Percentiles rank a stretch among this genome's conserved stretches.
Conservation (phyloP, 2,113 vertebrate genomes). For the Zingel zingel region DNA sequence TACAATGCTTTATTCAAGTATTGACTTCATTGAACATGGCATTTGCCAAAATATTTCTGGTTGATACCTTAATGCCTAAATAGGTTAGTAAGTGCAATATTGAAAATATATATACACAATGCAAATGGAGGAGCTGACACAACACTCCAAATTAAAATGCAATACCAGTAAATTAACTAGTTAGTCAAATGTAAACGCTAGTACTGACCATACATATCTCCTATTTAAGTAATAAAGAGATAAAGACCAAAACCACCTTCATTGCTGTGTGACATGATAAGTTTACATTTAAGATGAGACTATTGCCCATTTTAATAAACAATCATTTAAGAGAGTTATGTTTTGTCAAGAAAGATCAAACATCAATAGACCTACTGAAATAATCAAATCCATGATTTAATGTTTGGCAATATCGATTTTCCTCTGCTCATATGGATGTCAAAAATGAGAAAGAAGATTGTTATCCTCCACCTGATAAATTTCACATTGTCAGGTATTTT, state of each 20-base stretch:
- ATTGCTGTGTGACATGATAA: neutral
- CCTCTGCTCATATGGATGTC: neutral
- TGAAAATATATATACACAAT: neutral
- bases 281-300: neutral
- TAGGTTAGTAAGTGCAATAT: neutral
- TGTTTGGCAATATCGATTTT: neutral
- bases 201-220: neutral
- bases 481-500: neutral
- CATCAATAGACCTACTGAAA: neutral
- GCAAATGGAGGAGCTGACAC: neutral
- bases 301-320: neutral
- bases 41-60: slow-evolving; percentile 57
- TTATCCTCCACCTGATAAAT: neutral
- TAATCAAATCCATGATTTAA: neutral
- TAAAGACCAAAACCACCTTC: neutral
- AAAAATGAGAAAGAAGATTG: neutral
- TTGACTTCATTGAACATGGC: slow-evolving; percentile 64
- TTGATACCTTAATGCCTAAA: neutral
- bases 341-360: neutral
- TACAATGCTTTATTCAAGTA: slow-evolving; percentile 60
- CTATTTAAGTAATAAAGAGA: neutral
- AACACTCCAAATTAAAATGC: neutral
- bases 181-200: neutral
- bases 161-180: neutral
- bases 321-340: neutral